phyloP scores from a whole-genome alignment of 2,113 vertebrate species.

The Artemisiospiza belli region DNA sequence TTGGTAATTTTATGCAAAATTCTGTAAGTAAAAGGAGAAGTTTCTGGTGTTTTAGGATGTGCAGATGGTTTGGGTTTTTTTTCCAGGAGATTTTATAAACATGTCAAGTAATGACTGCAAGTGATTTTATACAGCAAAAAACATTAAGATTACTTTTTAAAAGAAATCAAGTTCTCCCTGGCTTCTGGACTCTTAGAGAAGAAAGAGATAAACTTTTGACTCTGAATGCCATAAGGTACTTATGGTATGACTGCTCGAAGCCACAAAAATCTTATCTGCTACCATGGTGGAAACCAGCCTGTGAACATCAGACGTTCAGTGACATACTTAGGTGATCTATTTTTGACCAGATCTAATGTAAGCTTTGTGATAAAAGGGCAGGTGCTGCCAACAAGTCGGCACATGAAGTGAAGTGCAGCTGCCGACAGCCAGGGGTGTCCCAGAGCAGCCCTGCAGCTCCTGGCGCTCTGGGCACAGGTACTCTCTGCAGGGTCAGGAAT shows the following conservation, averaged over 20 bases:
- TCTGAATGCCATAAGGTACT: neutral
- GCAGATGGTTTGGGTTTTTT: neutral
- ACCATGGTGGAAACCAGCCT: neutral
- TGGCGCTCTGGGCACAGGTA: neutral
- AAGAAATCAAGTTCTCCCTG: neutral
- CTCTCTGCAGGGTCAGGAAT: neutral
- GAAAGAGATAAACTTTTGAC: neutral
- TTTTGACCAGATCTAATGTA: neutral
- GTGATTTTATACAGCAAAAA: neutral
- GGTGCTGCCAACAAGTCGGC: neutral
- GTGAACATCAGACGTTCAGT: neutral
- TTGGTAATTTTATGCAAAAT: neutral
- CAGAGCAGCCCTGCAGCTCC: accelerated
- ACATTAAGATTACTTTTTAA: neutral
- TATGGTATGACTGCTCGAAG: neutral
- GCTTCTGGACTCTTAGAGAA: conserved; percentile 2
- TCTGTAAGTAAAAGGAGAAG: neutral
- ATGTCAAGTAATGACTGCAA: neutral
- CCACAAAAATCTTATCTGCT: neutral
- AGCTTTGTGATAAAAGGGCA: neutral
- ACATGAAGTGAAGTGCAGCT: neutral
- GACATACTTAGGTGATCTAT: neutral
- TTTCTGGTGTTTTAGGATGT: neutral
- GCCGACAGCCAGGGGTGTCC: accelerated
- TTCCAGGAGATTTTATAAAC: neutral